A percentile compares a stretch with the other conserved stretches of the same genome.
Evolutionary conservation across 2,113 vertebrate genomes (phyloP).

Genomic region (Tyrannus savana): DNA sequence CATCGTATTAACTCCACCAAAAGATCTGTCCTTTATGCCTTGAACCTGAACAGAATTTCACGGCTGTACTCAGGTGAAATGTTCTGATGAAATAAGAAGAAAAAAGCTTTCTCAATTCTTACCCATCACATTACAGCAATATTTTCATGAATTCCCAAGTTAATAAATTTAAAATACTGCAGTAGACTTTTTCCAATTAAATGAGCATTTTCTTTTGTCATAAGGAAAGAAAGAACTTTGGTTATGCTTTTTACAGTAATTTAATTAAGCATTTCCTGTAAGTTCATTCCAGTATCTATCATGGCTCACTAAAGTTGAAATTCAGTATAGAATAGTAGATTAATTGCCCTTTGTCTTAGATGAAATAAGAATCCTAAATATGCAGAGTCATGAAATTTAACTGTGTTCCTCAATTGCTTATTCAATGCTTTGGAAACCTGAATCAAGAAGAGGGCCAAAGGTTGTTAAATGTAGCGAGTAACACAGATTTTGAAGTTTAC

Average conservation of each 20-base stretch:
- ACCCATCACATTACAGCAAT: neutral
- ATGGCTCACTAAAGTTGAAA: constrained; percentile 83
- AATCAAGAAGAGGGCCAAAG: constrained; percentile 75
- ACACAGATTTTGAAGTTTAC: constrained; percentile 82
- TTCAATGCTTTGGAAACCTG: constrained; percentile 77
- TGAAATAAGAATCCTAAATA: constrained; percentile 86
- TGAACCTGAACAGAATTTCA: neutral
- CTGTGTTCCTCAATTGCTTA: constrained; percentile 83
- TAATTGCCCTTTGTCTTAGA: constrained; percentile 88
- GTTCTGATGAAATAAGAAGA: neutral
- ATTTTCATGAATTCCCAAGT: constrained; percentile 32
- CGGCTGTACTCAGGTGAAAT: neutral
- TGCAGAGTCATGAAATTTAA: constrained; percentile 88
- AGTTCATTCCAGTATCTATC: constrained; percentile 82
- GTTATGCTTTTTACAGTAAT: constrained; percentile 80
- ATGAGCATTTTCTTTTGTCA: constrained; percentile 66
- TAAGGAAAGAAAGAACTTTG: constrained; percentile 38
- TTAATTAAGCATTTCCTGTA: constrained; percentile 87
- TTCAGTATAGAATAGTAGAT: constrained; percentile 79
- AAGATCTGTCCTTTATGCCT: neutral
- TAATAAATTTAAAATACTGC: constrained; percentile 46
- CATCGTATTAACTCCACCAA: neutral
- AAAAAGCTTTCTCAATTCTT: neutral
- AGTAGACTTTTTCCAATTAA: constrained; percentile 58
- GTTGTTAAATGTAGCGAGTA: constrained; percentile 86